Evolutionary conservation across 1,140 invertebrate species (phyloP).

Genomic region (Atopsyche davidsoni): DNA sequence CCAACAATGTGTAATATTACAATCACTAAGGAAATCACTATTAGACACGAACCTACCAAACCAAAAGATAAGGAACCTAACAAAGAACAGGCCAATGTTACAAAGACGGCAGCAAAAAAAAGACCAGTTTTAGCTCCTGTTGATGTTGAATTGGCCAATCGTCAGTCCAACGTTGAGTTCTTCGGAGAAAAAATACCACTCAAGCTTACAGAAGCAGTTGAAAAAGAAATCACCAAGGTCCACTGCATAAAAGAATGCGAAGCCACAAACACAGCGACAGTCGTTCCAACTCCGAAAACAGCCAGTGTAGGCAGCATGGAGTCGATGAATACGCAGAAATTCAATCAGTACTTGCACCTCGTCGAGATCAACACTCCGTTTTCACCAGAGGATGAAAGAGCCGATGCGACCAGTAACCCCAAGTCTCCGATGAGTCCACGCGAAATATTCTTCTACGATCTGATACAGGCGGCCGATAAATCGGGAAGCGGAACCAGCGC

Average conservation of each 20-base stretch:
- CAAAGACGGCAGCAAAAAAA: no score
- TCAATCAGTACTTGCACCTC: conserved; percentile 26
- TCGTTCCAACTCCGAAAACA: conserved; percentile 5
- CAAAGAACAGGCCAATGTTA: no score
- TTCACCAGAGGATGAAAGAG: conserved; percentile 10
- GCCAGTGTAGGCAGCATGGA: conserved; percentile 18
- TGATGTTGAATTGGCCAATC: conserved; percentile 27
- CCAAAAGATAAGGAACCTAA: no score
- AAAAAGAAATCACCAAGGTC: conserved; percentile 4
- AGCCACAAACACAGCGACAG: background rate
- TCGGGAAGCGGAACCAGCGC: conserved; percentile 21
- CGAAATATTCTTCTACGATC: conserved; percentile 29
- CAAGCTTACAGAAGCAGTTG: conserved; percentile 2
- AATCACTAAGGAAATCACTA: no score
- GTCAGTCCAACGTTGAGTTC: conserved; percentile 20
- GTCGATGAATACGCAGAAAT: conserved; percentile 26
- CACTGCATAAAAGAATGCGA: conserved; percentile 2
- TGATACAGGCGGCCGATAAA: conserved; percentile 28
- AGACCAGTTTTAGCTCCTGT: conserved; percentile 21
- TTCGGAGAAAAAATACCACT: conserved; percentile 27
- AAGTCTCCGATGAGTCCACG: conserved; percentile 26
- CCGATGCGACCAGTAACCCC: background rate
- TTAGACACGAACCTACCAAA: no score
- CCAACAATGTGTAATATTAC: no score
- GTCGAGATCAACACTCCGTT: conserved; percentile 26